phyloP scores from a whole-genome alignment of 2,797 vertebrate genomes.

The Chromobotia macracanthus region DNA sequence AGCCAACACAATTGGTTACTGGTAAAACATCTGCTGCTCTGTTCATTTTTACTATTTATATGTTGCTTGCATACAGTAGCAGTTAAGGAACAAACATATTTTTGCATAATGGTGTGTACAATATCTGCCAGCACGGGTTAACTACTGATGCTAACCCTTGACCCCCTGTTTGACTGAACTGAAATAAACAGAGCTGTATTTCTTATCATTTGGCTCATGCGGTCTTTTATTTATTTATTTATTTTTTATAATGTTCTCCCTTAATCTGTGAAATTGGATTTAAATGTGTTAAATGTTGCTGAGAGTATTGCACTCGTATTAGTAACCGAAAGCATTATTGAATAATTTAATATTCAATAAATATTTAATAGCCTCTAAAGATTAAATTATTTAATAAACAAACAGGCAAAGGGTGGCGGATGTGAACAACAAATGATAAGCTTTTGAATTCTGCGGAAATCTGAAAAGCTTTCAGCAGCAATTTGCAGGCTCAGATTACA shows the following conservation, averaged over 20 bases:
- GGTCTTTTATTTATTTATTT: background rate
- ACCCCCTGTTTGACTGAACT: background rate
- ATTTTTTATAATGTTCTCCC: background rate
- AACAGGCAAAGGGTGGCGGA: background rate
- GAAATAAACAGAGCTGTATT: background rate
- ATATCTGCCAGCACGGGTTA: background rate
- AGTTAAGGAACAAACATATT: no score
- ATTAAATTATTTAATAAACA: slow-evolving; percentile 35
- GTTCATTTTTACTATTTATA: no score
- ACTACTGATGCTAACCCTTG: background rate
- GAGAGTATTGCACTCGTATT: background rate
- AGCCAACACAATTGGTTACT: no score
- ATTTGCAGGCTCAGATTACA: background rate
- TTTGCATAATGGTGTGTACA: background rate
- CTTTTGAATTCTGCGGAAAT: background rate
- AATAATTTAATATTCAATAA: slow-evolving; percentile 19
- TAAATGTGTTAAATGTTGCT: slow-evolving; percentile 5
- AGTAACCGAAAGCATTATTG: slow-evolving; percentile 14
- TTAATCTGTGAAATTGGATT: slow-evolving; percentile 1
- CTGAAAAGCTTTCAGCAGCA: background rate
- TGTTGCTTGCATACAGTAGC: no score
- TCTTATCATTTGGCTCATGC: background rate
- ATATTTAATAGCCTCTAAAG: slow-evolving; percentile 29
- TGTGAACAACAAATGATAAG: slow-evolving; percentile 62
- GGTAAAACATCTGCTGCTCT: no score